A percentile compares a stretch with the other conserved stretches of the same genome.
These are phyloP conservation scores for Neotoma lepida DNA, from an alignment of 2,113 vertebrate genomes.

Conservation along the genomic window DNA sequence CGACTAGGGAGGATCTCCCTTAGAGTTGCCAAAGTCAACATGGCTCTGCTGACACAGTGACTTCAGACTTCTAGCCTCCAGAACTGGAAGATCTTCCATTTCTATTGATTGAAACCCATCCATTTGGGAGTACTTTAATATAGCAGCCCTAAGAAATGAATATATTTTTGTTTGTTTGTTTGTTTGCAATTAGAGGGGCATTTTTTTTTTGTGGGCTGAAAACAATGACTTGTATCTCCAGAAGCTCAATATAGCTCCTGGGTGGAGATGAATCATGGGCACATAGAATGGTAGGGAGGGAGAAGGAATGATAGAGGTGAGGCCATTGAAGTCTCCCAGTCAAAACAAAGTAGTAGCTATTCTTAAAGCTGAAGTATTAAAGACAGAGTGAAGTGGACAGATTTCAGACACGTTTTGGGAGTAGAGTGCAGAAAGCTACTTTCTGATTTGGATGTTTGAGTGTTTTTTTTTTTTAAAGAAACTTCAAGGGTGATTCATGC, in stretches of 20 bases:
- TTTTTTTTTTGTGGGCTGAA: neutral
- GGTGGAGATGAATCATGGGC: neutral
- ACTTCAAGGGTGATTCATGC: neutral
- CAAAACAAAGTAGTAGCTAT: neutral
- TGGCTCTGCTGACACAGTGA: neutral
- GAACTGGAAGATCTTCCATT: neutral
- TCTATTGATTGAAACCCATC: neutral
- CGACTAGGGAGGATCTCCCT: neutral
- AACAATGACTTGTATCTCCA: conserved; percentile 38
- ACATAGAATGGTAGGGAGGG: neutral
- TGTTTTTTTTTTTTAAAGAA: neutral
- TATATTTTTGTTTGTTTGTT: neutral
- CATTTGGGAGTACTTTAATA: neutral
- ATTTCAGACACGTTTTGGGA: neutral
- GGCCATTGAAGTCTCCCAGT: neutral
- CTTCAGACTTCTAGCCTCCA: conserved; percentile 15
- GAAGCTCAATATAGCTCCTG: conserved; percentile 24
- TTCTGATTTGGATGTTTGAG: neutral
- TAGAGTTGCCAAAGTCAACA: neutral
- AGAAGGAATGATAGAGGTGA: neutral
- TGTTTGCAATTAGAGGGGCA: neutral
- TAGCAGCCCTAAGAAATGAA: neutral
- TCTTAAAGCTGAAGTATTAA: neutral
- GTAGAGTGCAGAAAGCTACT: neutral
- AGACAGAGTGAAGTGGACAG: neutral